These are phyloP conservation scores for Myotis planiceps DNA, from an alignment of 2,797 vertebrate genomes.

Conservation along the genomic window DNA sequence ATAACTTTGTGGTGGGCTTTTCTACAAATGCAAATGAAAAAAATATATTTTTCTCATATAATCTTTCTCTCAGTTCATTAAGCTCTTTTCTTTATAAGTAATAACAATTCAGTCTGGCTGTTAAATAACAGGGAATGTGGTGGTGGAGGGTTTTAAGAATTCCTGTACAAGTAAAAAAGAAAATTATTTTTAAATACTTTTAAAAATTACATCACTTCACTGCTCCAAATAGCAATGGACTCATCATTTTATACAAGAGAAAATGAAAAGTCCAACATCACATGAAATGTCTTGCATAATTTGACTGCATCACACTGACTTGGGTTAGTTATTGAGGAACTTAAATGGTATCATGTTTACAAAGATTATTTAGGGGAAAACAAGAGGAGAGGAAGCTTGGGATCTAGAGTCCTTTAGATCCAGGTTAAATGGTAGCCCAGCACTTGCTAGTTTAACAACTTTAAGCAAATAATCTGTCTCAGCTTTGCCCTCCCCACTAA, in stretches of 20 bases:
- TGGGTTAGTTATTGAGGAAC: background rate
- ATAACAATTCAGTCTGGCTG: background rate
- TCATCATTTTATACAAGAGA: background rate
- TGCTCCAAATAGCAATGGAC: background rate
- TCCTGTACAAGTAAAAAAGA: background rate
- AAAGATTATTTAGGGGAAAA: slow-evolving; percentile 2
- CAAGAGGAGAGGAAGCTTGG: background rate
- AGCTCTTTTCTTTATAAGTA: background rate
- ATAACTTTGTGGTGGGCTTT: background rate
- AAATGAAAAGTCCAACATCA: no score
- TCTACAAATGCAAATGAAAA: background rate
- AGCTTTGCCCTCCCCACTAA: slow-evolving; percentile 23
- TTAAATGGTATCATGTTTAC: background rate
- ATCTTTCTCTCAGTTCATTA: background rate
- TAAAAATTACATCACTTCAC: background rate
- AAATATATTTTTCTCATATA: background rate
- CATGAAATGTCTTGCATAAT: background rate
- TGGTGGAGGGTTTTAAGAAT: background rate
- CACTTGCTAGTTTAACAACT: background rate
- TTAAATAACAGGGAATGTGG: background rate
- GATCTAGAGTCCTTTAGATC: background rate
- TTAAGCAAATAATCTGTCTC: slow-evolving; percentile 25
- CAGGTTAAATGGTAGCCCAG: background rate
- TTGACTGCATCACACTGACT: background rate
- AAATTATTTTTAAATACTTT: background rate